Evolutionary conservation across 2,797 vertebrate genomes (phyloP), one percentile per base, ranked within the genome.

Genomic region (Manis pentadactyla): DNA sequence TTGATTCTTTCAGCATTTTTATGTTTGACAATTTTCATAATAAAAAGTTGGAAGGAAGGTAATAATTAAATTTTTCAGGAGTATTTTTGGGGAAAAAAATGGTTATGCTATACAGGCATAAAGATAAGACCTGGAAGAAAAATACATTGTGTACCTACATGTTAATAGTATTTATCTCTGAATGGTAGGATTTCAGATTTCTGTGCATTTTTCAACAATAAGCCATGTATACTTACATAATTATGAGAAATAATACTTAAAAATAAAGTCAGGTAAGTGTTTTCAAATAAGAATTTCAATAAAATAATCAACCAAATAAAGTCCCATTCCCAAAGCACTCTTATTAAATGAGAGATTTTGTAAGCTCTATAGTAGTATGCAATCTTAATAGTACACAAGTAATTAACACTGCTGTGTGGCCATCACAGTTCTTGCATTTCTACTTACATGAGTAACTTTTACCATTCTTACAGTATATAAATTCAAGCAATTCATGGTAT

Each of bases 241-340:
- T 87, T 63, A 71, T 66, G 19, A 94, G 63, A 23, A 73, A 21
- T 1, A 59, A 55, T 75, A 89, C 42, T 74, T 88, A 71, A 61
- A 82, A 85, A 57, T 75, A 73, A 69, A 86, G 18, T 68, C 75
- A 92, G 46, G 53, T 53, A 84, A 73, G 21, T 25, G 6, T 85
- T 96, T 96, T 92, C 73, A 92, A 96, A 64, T 13, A 81, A 61
- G 17, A 84, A 25, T 92, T 81, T 75, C 4, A 85, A 81, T 15
- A 68, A 87, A 73, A 71, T 91, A 17, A 90, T 34, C 61, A 91
- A 85, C 59, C 55, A 74, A 91, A 87, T 51, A 53, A 68, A 73
- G 37, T 39, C 63, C 49, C 19, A 91, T 61, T 85, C n/a, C 27
- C 42, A 68, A 95, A 87, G 31, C 53, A 85, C 79, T 87, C 87